Conservation (phyloP, 2,113 vertebrate species). For the Sarotherodon lohbergeri region DNA sequence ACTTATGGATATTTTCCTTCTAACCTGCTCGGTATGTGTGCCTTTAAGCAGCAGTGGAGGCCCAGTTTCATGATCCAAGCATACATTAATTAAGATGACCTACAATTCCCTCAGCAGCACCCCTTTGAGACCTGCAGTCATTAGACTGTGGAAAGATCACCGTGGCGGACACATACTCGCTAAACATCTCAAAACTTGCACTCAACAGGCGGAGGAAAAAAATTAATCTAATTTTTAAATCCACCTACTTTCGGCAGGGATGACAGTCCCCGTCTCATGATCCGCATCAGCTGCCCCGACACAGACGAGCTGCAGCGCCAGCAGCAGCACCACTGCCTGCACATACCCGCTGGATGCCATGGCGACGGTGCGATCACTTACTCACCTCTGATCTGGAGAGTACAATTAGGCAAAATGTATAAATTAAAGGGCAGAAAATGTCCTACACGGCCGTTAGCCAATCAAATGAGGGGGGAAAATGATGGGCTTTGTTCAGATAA, state of each 20-base stretch:
- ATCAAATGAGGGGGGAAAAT: rapidly evolving
- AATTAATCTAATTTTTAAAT: not conserved
- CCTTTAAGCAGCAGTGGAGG: not conserved
- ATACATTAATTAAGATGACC: slow-evolving; percentile 2
- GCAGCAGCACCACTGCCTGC: slow-evolving; percentile 62
- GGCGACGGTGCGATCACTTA: not conserved
- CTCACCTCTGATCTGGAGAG: not conserved
- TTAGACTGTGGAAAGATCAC: not conserved
- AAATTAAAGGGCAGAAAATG: not conserved
- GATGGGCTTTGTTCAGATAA: not conserved
- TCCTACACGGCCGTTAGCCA: not conserved
- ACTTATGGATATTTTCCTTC: not conserved
- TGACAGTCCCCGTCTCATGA: slow-evolving; percentile 79
- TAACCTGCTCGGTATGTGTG: not conserved
- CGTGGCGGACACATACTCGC: not conserved
- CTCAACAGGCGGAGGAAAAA: not conserved
- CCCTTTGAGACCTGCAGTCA: not conserved
- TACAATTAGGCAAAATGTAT: not conserved
- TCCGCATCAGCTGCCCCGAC: slow-evolving; percentile 60
- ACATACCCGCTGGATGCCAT: slow-evolving; percentile 59
- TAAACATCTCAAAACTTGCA: not conserved
- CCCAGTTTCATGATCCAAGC: not conserved
- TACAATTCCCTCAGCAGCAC: not conserved
- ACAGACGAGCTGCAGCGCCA: slow-evolving; percentile 66
- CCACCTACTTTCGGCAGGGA: slow-evolving; percentile 91